Conservation (phyloP, 2,888 invertebrate species). For the Smittia aterrima region DNA sequence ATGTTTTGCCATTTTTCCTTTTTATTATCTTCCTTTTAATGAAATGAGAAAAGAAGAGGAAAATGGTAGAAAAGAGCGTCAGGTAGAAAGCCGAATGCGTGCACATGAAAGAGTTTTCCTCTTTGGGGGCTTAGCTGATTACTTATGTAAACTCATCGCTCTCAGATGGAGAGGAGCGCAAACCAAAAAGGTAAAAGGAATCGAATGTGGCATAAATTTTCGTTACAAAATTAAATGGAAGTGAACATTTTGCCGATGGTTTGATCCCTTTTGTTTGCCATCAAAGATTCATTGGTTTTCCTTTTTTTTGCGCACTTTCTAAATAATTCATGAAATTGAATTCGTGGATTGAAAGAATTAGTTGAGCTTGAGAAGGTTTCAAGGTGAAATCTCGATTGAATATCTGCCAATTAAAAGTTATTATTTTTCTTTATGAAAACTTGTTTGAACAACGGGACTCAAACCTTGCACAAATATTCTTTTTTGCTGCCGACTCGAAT, state of each 20-base stretch:
- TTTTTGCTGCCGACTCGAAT: no score
- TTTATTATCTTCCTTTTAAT: conserved; percentile 30
- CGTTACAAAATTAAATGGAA: conserved; percentile 9
- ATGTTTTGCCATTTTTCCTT: conserved; percentile 20
- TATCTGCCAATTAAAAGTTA: no score
- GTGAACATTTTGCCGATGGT: background rate
- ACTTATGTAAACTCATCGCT: conserved; percentile 9
- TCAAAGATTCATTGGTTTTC: conserved; percentile 1
- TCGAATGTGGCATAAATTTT: background rate
- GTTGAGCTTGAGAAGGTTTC: background rate
- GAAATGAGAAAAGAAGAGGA: conserved; percentile 16
- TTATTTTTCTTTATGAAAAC: no score
- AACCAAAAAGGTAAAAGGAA: background rate
- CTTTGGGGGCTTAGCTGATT: background rate
- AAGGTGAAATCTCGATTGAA: no score
- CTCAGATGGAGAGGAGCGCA: background rate
- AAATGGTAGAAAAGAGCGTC: background rate
- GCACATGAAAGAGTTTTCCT: conserved; percentile 8
- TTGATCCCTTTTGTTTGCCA: conserved; percentile 4
- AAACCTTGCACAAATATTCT: no score
- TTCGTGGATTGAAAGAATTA: background rate
- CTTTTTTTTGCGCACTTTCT: background rate
- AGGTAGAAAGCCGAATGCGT: conserved; percentile 12
- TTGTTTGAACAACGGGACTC: no score
- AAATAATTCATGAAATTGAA: background rate